A percentile compares a stretch with the other conserved stretches of the same genome.
These are phyloP conservation scores for Urocolius indicus DNA, from an alignment of 2,113 vertebrate species.

Conservation along the genomic window DNA sequence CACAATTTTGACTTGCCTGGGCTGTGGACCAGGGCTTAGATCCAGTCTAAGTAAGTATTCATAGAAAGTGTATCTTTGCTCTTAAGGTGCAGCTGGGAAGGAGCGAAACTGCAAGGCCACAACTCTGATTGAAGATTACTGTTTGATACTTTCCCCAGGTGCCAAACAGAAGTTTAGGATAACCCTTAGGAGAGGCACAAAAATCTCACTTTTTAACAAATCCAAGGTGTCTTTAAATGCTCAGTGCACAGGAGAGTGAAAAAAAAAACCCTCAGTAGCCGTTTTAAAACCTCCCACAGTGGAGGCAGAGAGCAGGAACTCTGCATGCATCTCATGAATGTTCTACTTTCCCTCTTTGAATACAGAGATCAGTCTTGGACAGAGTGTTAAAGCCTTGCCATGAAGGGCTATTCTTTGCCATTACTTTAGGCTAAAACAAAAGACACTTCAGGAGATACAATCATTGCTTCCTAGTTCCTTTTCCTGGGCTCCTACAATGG, in stretches of 20 bases:
- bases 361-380: constrained; percentile 90
- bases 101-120: background rate
- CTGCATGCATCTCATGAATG: constrained; percentile 97
- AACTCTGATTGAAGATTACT: constrained; percentile 76
- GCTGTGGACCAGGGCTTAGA: background rate
- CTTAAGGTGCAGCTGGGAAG: constrained; percentile 12
- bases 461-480: constrained; percentile 82
- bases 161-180: constrained; percentile 65
- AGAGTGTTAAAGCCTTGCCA: constrained; percentile 81
- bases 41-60: background rate
- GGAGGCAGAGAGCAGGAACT: constrained; percentile 77
- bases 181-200: constrained; percentile 65
- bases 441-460: constrained; percentile 89
- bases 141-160: constrained; percentile 58
- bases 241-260: constrained; percentile 44
- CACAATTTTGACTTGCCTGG: background rate
- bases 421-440: constrained; percentile 89
- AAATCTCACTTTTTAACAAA: constrained; percentile 58
- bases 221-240: constrained; percentile 70
- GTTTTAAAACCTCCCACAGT: constrained; percentile 73
- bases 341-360: constrained; percentile 92
- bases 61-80: constrained; percentile 3
- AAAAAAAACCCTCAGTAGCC: constrained; percentile 39
- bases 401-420: constrained; percentile 86
- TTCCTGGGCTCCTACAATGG: constrained; percentile 82